A percentile compares a stretch with the other conserved stretches of the same genome.
phyloP scores from a whole-genome alignment of 2,797 vertebrate genomes.

The Rhodeus uyekii region DNA sequence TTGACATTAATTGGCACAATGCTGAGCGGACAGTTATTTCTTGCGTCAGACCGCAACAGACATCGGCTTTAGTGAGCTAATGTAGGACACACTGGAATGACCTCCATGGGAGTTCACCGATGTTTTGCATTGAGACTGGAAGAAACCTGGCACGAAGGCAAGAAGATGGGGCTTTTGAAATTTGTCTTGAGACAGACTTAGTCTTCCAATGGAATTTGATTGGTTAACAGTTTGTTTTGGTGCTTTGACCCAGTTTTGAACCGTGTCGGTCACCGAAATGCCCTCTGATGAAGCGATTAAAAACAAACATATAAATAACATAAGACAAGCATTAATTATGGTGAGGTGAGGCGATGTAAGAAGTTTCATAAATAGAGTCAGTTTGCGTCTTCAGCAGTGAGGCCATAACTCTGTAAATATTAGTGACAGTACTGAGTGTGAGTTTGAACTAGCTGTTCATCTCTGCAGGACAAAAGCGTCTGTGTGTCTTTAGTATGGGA shows the following conservation, averaged over 20 bases:
- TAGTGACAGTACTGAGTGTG: not conserved
- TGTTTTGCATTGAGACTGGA: conserved; percentile 65
- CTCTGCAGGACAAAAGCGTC: conserved; percentile 28
- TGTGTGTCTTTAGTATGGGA: conserved; percentile 36
- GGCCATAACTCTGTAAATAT: conserved; percentile 7
- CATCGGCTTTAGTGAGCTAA: conserved; percentile 69
- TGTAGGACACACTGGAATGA: conserved; percentile 62
- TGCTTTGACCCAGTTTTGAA: not conserved
- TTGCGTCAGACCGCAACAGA: conserved; percentile 60
- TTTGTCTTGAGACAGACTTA: not conserved
- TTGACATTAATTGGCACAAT: conserved; percentile 77
- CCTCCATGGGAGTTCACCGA: conserved; percentile 58
- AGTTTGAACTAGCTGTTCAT: conserved; percentile 6
- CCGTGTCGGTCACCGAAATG: not conserved
- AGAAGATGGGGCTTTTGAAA: not conserved
- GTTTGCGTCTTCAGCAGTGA: not conserved
- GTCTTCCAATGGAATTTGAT: not conserved
- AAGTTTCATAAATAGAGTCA: not conserved
- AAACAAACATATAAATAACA: not conserved
- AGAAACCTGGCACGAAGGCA: conserved; percentile 53
- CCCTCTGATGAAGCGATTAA: not conserved
- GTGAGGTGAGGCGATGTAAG: not conserved
- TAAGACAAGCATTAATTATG: not conserved
- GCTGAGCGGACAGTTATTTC: conserved; percentile 67
- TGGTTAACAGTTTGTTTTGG: not conserved